These are phyloP conservation scores for Ictalurus furcatus DNA, from an alignment of 2,113 vertebrate genomes.

Conservation along the genomic window DNA sequence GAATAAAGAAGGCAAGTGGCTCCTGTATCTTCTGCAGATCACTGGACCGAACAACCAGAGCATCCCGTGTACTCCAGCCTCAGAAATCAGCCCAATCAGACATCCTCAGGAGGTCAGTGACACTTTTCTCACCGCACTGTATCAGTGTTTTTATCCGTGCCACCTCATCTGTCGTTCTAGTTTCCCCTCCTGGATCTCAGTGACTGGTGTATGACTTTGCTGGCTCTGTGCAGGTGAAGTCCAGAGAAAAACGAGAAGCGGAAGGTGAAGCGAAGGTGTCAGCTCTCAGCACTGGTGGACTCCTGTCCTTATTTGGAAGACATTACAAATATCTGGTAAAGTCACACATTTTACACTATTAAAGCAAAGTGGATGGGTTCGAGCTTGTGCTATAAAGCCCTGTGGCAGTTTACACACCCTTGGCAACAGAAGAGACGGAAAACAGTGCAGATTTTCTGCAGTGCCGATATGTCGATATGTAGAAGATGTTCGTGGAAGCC, in stretches of 20 bases:
- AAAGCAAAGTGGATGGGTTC: neutral
- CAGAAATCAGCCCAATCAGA: constrained; percentile 74
- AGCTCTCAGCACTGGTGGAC: constrained; percentile 62
- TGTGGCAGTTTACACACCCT: neutral
- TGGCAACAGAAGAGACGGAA: neutral
- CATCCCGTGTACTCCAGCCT: constrained; percentile 75
- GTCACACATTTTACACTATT: neutral
- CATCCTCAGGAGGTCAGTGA: constrained; percentile 63
- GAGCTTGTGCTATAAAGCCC: neutral
- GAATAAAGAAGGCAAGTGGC: constrained; percentile 81
- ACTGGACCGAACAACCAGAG: constrained; percentile 77
- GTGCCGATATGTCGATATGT: neutral
- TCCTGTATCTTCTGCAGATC: constrained; percentile 88
- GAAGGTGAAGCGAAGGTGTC: constrained; percentile 74
- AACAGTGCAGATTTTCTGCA: neutral
- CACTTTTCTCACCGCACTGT: neutral
- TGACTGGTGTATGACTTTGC: neutral
- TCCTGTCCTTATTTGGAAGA: constrained; percentile 75
- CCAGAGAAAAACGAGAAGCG: constrained; percentile 67
- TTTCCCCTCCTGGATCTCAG: neutral
- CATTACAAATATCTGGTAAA: constrained; percentile 85
- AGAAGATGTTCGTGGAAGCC: neutral
- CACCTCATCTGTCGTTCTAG: neutral
- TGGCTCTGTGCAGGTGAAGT: constrained; percentile 39
- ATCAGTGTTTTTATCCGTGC: neutral